Evolutionary conservation across 2,888 invertebrate species (phyloP).

Genomic region (Heliconius sara): DNA sequence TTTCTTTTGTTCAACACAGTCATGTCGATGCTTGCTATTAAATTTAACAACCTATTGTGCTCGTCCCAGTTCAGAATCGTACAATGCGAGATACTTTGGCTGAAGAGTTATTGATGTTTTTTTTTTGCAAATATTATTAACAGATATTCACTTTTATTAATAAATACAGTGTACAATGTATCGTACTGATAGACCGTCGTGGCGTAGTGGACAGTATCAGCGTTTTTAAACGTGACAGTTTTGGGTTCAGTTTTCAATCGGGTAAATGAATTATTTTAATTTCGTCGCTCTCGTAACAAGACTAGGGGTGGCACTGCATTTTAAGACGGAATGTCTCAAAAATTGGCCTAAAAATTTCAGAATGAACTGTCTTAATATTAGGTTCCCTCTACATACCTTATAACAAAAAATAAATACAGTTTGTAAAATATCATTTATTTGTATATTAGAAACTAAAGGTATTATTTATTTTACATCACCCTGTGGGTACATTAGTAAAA

Average conservation of each 20-base stretch:
- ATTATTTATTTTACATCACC: too few relatives aligned
- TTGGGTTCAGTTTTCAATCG: neutral
- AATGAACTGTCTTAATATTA: too few relatives aligned
- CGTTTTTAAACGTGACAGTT: neutral
- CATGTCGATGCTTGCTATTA: constrained; percentile 28
- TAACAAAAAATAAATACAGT: too few relatives aligned
- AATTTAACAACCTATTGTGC: constrained; percentile 31
- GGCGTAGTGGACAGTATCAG: neutral
- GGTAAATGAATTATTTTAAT: too few relatives aligned
- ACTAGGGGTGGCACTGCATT: too few relatives aligned
- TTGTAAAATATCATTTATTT: too few relatives aligned
- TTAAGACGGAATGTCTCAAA: too few relatives aligned
- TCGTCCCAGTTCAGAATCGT: constrained; percentile 25
- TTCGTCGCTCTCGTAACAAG: too few relatives aligned
- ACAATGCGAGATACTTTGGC: constrained; percentile 21
- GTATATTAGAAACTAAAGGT: too few relatives aligned
- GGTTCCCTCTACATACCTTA: too few relatives aligned
- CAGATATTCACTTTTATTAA: constrained; percentile 7
- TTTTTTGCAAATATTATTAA: constrained; percentile 16
- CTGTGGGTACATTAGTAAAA: too few relatives aligned
- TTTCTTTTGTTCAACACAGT: constrained; percentile 26
- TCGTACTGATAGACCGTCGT: neutral
- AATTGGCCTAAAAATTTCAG: too few relatives aligned
- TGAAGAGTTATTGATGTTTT: constrained; percentile 28
- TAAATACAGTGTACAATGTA: neutral